A percentile compares a stretch with the other conserved stretches of the same genome.
Evolutionary conservation across 2,113 vertebrate genomes (phyloP).

Genomic region (Suncus etruscus): DNA sequence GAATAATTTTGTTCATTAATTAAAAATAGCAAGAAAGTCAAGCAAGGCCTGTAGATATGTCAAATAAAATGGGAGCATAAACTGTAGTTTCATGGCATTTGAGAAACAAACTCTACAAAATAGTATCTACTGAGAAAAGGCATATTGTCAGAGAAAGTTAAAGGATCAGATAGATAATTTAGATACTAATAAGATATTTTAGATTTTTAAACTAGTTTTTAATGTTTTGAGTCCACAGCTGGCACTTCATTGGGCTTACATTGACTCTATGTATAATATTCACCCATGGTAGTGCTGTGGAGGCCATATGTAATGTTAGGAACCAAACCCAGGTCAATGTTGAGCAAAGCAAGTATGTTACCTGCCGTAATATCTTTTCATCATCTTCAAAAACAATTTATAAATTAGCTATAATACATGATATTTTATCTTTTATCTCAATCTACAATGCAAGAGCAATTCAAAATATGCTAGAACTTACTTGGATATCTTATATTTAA

Average conservation of each 20-base stretch:
- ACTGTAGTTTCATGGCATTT: neutral
- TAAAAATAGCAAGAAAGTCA: too few species aligned
- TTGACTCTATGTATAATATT: too few species aligned
- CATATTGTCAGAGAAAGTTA: neutral
- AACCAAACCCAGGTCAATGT: too few species aligned
- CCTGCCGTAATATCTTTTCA: too few species aligned
- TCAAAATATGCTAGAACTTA: slow-evolving; percentile 33
- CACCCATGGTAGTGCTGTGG: too few species aligned
- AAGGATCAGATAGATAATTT: neutral
- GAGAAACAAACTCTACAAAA: slow-evolving; percentile 43
- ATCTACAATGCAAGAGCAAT: neutral
- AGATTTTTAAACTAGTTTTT: slow-evolving; percentile 24
- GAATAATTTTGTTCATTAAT: too few species aligned
- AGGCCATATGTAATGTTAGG: too few species aligned
- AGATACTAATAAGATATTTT: neutral
- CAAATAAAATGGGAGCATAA: neutral
- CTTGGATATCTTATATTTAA: neutral
- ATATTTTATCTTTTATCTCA: neutral
- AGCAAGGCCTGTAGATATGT: neutral
- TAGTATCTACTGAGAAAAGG: slow-evolving; percentile 3
- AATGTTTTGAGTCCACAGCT: neutral
- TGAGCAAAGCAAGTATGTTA: too few species aligned
- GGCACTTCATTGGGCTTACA: too few species aligned
- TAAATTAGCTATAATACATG: neutral
- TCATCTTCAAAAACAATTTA: too few species aligned